Base-by-base conservation (phyloP, 2,797 vertebrate genomes). In the Hylomyscus alleni region DNA sequence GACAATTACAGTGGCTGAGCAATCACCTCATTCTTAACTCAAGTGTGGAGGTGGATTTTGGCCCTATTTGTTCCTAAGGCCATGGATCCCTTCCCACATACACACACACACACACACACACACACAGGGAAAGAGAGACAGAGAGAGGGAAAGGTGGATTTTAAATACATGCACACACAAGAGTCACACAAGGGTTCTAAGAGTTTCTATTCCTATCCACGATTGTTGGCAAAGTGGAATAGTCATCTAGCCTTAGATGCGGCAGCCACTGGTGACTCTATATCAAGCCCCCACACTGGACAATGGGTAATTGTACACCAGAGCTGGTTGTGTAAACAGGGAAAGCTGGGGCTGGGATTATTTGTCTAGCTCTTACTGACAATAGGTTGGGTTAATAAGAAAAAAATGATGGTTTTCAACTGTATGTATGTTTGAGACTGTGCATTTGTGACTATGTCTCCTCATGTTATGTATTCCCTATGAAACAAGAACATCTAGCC, bases 1-100 rank as follows among this genome's bases (percentile, higher is more conserved):
- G 58, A 87, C 50, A 81, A 24, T 91, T 93, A 95, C 83, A 94
- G 76, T 67, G 90, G 47, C 87, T 78, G 26, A 81, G 88, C 11
- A 93, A 52, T 91, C 60, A 85, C 89, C 52, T 80, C 88, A 69
- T 93, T 96, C 81, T 95, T 69, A 81, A 81, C 22, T 87, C 56
- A 47, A 62, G 29, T 29, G 3, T 47, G 37, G 52, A 85, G 90
- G 52, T 96, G 69, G 78, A 90, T 89, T 65, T 81, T 44, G 62
- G 73, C 52, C 93, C 22, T 40, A 26, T 67, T 89, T 24, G 6
- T n/a, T 78, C 11, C 58, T 83, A 60, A 40, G 84, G 73, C 67
- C 67, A 37, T 29, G 67, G 19, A 31, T 62, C 83, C 7, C 52
- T 60, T 13, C 37, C 15, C 20, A 72, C 0, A 0, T 40, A 29